These are phyloP conservation scores for Enteromius paludinosus DNA, from an alignment of 2,797 vertebrate species.

Conservation along the genomic window DNA sequence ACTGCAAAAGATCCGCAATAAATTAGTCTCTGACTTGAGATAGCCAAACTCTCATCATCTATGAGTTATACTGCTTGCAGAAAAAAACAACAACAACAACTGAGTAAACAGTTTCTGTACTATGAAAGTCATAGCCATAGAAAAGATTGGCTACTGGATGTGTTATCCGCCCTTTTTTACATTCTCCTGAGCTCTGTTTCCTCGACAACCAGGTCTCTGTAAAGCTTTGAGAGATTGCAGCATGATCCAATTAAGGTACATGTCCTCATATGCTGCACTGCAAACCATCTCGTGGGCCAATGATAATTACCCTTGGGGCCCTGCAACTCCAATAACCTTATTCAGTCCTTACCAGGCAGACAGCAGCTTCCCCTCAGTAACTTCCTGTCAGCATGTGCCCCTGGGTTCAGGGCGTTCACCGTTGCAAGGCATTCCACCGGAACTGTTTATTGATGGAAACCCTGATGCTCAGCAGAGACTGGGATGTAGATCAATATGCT, in stretches of 20 bases:
- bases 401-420: slow-evolving; percentile 35
- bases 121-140: slow-evolving; percentile 9
- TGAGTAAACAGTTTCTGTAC: slow-evolving; percentile 39
- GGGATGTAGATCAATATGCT: slow-evolving; percentile 33
- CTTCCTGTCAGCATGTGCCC: slow-evolving; percentile 47
- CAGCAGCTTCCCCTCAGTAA: slow-evolving; percentile 50
- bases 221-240: slow-evolving; percentile 55
- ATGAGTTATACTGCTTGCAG: background rate
- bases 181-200: slow-evolving; percentile 56
- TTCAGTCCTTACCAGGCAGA: slow-evolving; percentile 48
- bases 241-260: slow-evolving; percentile 65
- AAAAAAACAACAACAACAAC: slow-evolving; percentile 19
- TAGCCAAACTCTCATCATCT: slow-evolving; percentile 12
- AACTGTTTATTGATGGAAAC: slow-evolving; percentile 54
- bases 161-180: slow-evolving; percentile 45
- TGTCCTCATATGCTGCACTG: slow-evolving; percentile 59
- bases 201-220: slow-evolving; percentile 54
- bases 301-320: slow-evolving; percentile 60
- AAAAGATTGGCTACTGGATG: slow-evolving; percentile 27
- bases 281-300: slow-evolving; percentile 55
- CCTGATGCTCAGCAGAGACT: slow-evolving; percentile 31
- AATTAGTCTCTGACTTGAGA: slow-evolving; percentile 7
- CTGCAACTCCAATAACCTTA: slow-evolving; percentile 48
- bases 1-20: slow-evolving; percentile 31
- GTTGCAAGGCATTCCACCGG: slow-evolving; percentile 26